Conservation (phyloP, 2,888 invertebrate species). For the Platynereis dumerilii region DNA sequence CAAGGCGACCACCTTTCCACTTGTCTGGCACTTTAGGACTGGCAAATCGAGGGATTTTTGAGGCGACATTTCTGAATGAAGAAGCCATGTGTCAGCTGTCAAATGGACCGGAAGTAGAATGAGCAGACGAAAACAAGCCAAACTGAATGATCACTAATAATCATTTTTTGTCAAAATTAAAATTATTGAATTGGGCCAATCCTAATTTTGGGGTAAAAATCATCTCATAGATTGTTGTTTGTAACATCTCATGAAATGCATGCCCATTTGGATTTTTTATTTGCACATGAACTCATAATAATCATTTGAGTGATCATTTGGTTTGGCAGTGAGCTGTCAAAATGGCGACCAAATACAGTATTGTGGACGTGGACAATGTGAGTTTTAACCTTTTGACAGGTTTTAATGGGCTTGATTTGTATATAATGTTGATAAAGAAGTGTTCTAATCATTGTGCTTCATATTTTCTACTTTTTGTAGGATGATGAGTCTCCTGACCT, state of each 20-base stretch:
- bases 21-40: not conserved
- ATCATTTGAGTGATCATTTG: not conserved
- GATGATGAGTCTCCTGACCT: not conserved
- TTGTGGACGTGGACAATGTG: slow-evolving; percentile 7
- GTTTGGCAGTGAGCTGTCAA: not conserved
- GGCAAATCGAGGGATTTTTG: not conserved
- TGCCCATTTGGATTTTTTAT: too few relatives aligned
- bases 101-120: too few relatives aligned
- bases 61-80: not conserved
- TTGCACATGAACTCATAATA: not conserved
- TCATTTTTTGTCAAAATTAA: too few relatives aligned
- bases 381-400: not conserved
- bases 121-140: too few relatives aligned
- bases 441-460: too few relatives aligned
- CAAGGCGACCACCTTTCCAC: not conserved
- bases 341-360: slow-evolving; percentile 3
- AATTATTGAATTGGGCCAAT: too few relatives aligned
- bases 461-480: not conserved
- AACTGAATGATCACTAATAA: too few relatives aligned
- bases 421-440: too few relatives aligned
- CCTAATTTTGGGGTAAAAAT: too few relatives aligned
- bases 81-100: not conserved
- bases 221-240: too few relatives aligned
- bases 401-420: too few relatives aligned
- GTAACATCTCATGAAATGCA: too few relatives aligned